These are phyloP conservation scores for Syngnathus rostellatus DNA, from an alignment of 2,797 vertebrate genomes.

Conservation along the genomic window DNA sequence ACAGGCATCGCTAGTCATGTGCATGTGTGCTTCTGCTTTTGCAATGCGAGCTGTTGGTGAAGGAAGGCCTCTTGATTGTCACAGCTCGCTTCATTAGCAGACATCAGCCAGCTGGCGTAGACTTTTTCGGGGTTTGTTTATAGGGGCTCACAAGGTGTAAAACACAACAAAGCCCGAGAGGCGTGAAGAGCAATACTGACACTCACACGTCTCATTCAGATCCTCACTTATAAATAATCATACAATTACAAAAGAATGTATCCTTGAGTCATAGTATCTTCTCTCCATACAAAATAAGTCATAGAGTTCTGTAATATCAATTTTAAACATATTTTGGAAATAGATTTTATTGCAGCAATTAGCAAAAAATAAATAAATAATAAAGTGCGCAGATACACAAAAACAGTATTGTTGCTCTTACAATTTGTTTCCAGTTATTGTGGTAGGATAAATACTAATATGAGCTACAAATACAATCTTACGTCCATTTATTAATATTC, in stretches of 20 bases:
- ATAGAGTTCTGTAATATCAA: too few relatives aligned
- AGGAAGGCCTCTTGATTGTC: conserved; percentile 55
- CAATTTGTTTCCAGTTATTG: too few relatives aligned
- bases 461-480: not conserved
- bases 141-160: conserved; percentile 1
- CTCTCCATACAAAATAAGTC: too few relatives aligned
- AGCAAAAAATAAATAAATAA: too few relatives aligned
- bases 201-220: conserved; percentile 40
- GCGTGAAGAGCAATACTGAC: conserved; percentile 34
- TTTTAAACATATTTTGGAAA: too few relatives aligned
- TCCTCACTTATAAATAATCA: conserved; percentile 27
- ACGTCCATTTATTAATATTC: not conserved
- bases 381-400: too few relatives aligned
- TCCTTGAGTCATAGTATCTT: too few relatives aligned
- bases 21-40: conserved; percentile 18
- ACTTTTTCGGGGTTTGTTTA: conserved; percentile 20
- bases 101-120: conserved; percentile 68
- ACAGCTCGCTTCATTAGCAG: conserved; percentile 65
- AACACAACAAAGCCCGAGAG: conserved; percentile 31
- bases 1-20: conserved; percentile 38
- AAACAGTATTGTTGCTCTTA: too few relatives aligned
- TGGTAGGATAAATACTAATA: too few relatives aligned
- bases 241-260: not conserved
- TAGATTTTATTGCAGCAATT: too few relatives aligned
- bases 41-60: conserved; percentile 31